phyloP scores from a whole-genome alignment of 2,113 vertebrate genomes.

The Ageneiosus marmoratus region DNA sequence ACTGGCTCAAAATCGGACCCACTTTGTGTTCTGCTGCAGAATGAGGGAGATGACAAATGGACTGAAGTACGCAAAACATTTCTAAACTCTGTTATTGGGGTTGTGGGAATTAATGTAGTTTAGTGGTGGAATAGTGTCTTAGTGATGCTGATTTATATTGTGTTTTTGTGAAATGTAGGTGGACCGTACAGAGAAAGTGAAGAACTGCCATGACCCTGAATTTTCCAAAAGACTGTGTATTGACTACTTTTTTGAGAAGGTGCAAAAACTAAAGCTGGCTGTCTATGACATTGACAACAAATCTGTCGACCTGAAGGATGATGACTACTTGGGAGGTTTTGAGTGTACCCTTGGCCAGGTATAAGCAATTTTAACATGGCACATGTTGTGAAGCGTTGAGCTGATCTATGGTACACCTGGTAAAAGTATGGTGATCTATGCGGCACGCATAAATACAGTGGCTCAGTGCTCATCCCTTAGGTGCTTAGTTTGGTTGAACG shows the following conservation, averaged over 20 bases:
- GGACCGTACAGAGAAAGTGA: slow-evolving; percentile 79
- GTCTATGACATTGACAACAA: slow-evolving; percentile 92
- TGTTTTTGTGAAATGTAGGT: slow-evolving; percentile 67
- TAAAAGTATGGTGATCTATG: no score
- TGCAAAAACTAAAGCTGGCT: slow-evolving; percentile 84
- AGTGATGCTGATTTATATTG: neutral
- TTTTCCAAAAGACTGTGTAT: slow-evolving; percentile 84
- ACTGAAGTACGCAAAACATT: slow-evolving; percentile 75
- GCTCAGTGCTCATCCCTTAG: no score
- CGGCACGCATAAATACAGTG: no score
- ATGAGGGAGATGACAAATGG: slow-evolving; percentile 78
- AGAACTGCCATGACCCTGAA: slow-evolving; percentile 81
- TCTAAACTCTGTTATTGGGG: neutral
- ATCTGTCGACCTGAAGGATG: slow-evolving; percentile 77
- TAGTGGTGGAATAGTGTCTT: neutral
- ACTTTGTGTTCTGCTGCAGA: slow-evolving; percentile 85
- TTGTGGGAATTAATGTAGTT: neutral
- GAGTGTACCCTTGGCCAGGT: slow-evolving; percentile 91
- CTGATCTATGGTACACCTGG: no score
- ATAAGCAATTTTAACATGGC: slow-evolving; percentile 3
- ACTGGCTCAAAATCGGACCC: slow-evolving; percentile 88
- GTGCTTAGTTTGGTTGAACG: no score
- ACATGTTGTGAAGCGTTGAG: neutral
- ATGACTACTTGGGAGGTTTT: slow-evolving; percentile 86
- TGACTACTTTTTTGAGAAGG: slow-evolving; percentile 88